These are phyloP conservation scores for Neelides sp. DNA, from an alignment of 1,140 invertebrate species.

Conservation along the genomic window DNA sequence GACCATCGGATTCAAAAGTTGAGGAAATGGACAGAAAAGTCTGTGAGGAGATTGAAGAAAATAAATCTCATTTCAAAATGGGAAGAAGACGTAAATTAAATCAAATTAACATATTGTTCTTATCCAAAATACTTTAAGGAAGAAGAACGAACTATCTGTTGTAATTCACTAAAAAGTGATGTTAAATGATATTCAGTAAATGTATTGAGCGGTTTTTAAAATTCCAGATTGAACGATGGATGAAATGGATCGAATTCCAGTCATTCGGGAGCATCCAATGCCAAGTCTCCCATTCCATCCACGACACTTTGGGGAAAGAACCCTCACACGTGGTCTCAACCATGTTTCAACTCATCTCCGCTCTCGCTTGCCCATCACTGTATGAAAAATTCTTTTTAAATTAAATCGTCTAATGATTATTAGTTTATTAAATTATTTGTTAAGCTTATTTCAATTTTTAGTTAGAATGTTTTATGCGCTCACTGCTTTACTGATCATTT, in stretches of 20 bases:
- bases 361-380: slow-evolving; percentile 15
- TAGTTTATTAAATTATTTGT: too few relatives aligned
- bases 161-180: too few relatives aligned
- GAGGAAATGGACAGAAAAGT: slow-evolving; percentile 7
- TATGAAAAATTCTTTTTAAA: too few relatives aligned
- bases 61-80: slow-evolving; percentile 19
- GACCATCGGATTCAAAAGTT: slow-evolving; percentile 12
- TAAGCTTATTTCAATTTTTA: too few relatives aligned
- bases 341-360: slow-evolving; percentile 17
- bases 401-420: too few relatives aligned
- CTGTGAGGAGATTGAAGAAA: slow-evolving; percentile 5
- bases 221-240: slow-evolving; percentile 20
- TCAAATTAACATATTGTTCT: too few relatives aligned
- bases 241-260: slow-evolving; percentile 23
- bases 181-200: not conserved
- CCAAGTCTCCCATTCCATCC: slow-evolving; percentile 15
- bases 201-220: too few relatives aligned
- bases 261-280: slow-evolving; percentile 20
- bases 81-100: slow-evolving; percentile 19
- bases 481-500: not conserved
- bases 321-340: not conserved
- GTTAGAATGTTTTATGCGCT: too few relatives aligned
- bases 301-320: not conserved
- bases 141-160: too few relatives aligned
- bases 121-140: too few relatives aligned